Base-by-base conservation (phyloP, 2,888 invertebrate species). In the Perizoma affinitatum region DNA sequence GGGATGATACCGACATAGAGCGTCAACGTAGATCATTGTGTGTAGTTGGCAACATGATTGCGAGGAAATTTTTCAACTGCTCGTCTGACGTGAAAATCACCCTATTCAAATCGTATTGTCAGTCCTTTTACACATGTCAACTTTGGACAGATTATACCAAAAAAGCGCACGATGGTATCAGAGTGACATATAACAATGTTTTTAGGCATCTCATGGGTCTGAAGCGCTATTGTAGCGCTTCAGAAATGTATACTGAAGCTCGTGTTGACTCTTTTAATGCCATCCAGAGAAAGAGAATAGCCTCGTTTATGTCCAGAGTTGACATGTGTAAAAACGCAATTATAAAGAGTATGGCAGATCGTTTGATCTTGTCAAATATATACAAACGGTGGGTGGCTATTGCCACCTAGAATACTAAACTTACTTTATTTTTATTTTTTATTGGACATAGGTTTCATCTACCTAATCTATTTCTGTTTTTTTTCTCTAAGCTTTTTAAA, bases 121-220 rank as follows among this genome's bases (percentile, higher is more conserved):
- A 41, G 41, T 41, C 41, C 5, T 41, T 41, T 4, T 41, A 41
- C 41, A 41, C 41, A 9, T 41, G 51, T 51, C 51, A 42, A 51
- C 51, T 51, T 5, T 51, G 51, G 51, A 51, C 51, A 6, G 42
- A 51, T 6, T 51, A 51, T 42, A 51, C 51, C 9, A 51, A 51
- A 11, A 51, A 51, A 41, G 22, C 51, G 33, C 51, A 51, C 22
- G 11, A 51, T 7, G 6, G n/a, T 42, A 34, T 52, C 4, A 33
- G 42, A 34, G 51, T 52, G 5, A 11, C 42, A 4, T 43, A 52
- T 10, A 52, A 52, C 35, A 52, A 52, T 35, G 22, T 43, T 10
- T 52, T 38, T 38, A 40, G 51, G 6, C 22, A 41, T n/a, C 41
- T 51, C n/a, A 51, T 51, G 51, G 51, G 51, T 9, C 33, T 52